These are phyloP conservation scores for Neelides sp. DNA, from an alignment of 1,140 invertebrate genomes.

Conservation along the genomic window DNA sequence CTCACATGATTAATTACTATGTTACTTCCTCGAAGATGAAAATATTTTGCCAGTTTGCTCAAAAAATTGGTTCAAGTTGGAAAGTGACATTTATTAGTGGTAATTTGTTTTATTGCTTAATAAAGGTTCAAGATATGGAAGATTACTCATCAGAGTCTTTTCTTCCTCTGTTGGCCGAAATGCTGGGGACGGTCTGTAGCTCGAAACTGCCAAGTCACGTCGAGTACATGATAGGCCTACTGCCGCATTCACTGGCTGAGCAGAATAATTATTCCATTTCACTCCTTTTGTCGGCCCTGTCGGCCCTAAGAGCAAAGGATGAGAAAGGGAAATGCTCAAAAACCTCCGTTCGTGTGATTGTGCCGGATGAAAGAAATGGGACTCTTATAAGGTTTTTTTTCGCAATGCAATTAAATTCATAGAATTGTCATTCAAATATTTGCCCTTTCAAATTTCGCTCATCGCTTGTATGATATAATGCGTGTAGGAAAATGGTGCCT, in stretches of 20 bases:
- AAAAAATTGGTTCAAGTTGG: not conserved
- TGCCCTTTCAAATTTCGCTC: too few species aligned
- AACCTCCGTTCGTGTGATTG: slow-evolving; percentile 24
- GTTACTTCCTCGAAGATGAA: not conserved
- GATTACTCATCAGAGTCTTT: slow-evolving; percentile 29
- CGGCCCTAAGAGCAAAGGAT: slow-evolving; percentile 11
- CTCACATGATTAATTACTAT: not conserved
- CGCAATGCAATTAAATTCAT: too few species aligned
- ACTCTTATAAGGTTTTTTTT: slow-evolving; percentile 30
- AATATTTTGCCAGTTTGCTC: too few species aligned
- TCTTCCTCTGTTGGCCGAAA: slow-evolving; percentile 23
- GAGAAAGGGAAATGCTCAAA: slow-evolving; percentile 24
- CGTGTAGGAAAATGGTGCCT: slow-evolving; percentile 29
- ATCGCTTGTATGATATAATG: not conserved
- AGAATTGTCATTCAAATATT: too few species aligned
- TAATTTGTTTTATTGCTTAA: not conserved
- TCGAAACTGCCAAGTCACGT: slow-evolving; percentile 24
- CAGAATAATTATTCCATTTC: slow-evolving; percentile 29
- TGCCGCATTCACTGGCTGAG: slow-evolving; percentile 23
- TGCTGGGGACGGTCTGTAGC: slow-evolving; percentile 20
- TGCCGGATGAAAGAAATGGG: slow-evolving; percentile 30
- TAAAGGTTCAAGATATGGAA: slow-evolving; percentile 29
- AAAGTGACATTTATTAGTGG: not conserved
- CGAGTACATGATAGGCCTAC: slow-evolving; percentile 27
- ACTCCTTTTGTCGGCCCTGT: slow-evolving; percentile 27